Evolutionary conservation across 2,888 invertebrate genomes (phyloP), one percentile per base, ranked within the genome.

Genomic region (Cerastis rubricosa): DNA sequence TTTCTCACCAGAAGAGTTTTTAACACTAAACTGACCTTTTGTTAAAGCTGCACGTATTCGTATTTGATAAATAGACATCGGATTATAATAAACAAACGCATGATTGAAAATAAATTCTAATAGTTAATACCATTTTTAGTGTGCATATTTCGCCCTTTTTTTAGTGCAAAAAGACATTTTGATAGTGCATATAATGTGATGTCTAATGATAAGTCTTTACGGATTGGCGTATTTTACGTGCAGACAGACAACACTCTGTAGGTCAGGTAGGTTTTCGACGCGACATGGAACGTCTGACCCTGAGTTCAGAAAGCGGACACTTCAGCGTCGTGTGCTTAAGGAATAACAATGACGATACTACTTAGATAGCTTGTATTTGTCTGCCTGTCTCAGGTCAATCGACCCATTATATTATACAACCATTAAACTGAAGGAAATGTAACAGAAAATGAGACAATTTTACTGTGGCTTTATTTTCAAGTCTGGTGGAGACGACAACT

Each of bases 251-350:
- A 29, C 14, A 70, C 64, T 74, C 61, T 84, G 70, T 75, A 82
- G 81, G 85, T 85, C 81, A 81, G 49, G 45, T 76, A 71, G n/a
- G 70, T 85, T 64, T 74, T 49, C 35, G 43, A 71, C 35, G 71
- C 54, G 76, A 82, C 59, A 84, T 85, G 71, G 64, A 81, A 76
- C 82, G 77, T 69, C 35, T 57, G 83, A 82, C 83, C 83, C 77
- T 85, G 82, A 83, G 82, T 71, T 81, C 82, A 76, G 77, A 83
- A 81, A 69, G 85, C 76, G 71, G 85, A 76, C 54, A 69, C 71
- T 64, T 29, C 54, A 61, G 54, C n/a, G 45, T 49, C 40, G 81
- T 67, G 75, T 54, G 85, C 49, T 9, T 35, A 29, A 12, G 61
- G 76, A 76, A 81, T 84, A 80, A 59, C 51, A 80, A 84, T 76